Percentiles rank a stretch among this genome's conserved stretches.
These are phyloP conservation scores for Callyntrura guangdongensis DNA, from an alignment of 2,888 invertebrate genomes.

Conservation along the genomic window DNA sequence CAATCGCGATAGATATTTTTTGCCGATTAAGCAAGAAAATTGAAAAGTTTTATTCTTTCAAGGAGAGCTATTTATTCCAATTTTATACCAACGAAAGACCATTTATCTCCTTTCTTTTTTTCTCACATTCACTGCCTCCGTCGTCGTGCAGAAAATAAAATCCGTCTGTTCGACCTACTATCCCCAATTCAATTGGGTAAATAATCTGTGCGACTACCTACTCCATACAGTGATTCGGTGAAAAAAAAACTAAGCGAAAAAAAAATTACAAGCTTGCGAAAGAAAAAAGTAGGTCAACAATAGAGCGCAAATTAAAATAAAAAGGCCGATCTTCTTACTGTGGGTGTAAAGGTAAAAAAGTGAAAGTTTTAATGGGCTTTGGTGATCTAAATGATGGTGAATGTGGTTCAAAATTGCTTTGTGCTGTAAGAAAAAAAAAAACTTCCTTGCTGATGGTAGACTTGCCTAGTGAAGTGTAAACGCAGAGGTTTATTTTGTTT, in stretches of 20 bases:
- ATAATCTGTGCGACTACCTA: too few relatives aligned
- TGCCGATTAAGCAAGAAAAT: constrained; percentile 52
- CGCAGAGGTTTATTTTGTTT: too few relatives aligned
- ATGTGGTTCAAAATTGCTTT: too few relatives aligned
- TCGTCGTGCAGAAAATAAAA: not conserved
- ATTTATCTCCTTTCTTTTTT: constrained; percentile 3
- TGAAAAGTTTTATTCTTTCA: constrained; percentile 30
- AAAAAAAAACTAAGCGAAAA: not conserved
- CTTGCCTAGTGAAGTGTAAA: too few relatives aligned
- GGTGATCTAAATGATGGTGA: too few relatives aligned
- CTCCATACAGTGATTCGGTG: too few relatives aligned
- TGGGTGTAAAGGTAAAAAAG: not conserved
- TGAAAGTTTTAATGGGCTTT: constrained; percentile 14
- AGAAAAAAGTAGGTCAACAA: constrained; percentile 3
- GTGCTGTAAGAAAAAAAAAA: too few relatives aligned
- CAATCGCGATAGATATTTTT: constrained; percentile 8
- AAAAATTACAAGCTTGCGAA: not conserved
- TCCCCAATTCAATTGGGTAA: not conserved
- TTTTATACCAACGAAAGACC: not conserved
- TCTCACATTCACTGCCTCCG: not conserved
- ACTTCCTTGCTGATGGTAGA: too few relatives aligned
- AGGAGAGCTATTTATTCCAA: not conserved
- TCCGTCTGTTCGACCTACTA: not conserved
- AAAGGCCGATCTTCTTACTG: not conserved
- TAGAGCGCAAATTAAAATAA: not conserved